Evolutionary conservation across 1,140 invertebrate genomes (phyloP), one percentile per base, ranked within the genome.

Genomic region (Hetaerina americana): DNA sequence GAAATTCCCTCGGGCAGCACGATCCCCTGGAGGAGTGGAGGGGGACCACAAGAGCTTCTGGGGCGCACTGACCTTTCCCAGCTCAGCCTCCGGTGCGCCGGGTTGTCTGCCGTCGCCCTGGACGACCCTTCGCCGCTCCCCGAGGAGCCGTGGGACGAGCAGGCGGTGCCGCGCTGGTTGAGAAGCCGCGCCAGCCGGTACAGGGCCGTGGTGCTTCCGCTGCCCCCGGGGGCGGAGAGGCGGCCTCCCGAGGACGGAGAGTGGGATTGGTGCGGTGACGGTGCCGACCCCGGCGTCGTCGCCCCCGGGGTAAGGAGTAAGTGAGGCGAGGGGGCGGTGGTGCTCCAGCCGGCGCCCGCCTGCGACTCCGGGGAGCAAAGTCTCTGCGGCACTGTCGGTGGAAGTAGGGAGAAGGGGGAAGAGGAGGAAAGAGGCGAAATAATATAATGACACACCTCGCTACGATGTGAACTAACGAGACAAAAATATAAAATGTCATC

Each of bases 1-100:
- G n/a, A n/a, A n/a, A n/a, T n/a, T n/a, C n/a, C n/a, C n/a, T n/a
- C n/a, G n/a, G n/a, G n/a, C n/a, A 57, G 22, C 49, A 12, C 22
- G 49, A 57, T 57, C 49, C 12, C 49, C 49, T 57, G 12, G 49
- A 12, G 49, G 12, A 57, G 12, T 12, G 49, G 49, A 57, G 22
- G 12, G 49, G 22, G 49, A 57, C 22, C 22, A 22, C 12, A 12
- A 57, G 12, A 68, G 18, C 10, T 10, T 68, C 24, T 10, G 12
- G 24, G 40, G 25, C 68, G 26, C 40, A 77, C 80, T 80, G 81
- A 91, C 90, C 88, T 87, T 79, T 92, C 90, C 90, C 90, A 92
- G 76, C 89, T 91, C 69, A 92, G 85, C 73, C 91, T 82, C 72
- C 90, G 81, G 24, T 85, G 86, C 27, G 85, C 83, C 73, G 75